These are phyloP conservation scores for Gorsachius magnificus DNA, from an alignment of 2,797 vertebrate genomes.

Conservation along the genomic window DNA sequence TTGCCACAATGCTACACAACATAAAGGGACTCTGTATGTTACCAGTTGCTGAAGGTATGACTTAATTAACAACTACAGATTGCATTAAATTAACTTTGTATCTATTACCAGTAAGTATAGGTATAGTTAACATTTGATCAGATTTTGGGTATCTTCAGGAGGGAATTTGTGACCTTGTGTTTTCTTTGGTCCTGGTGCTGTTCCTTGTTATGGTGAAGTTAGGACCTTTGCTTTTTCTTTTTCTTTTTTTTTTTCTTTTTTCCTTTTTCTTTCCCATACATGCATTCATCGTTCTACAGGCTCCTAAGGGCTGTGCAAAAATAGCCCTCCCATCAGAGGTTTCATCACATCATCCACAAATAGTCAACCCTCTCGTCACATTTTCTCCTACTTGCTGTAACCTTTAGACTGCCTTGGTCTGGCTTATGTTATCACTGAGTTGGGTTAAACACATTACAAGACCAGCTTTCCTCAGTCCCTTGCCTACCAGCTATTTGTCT, in stretches of 20 bases:
- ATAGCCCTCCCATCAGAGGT: not conserved
- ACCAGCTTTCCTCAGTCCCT: not conserved
- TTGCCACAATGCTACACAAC: not conserved
- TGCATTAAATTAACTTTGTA: not conserved
- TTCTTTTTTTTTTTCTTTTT: rapidly evolving
- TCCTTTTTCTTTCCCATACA: not conserved
- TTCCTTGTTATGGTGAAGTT: not conserved
- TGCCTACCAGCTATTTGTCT: not conserved
- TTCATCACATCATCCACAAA: not conserved
- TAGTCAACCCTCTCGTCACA: not conserved
- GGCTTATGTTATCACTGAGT: not conserved
- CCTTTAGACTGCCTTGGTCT: not conserved
- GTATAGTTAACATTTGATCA: not conserved
- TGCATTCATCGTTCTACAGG: not conserved
- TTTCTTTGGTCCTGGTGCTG: not conserved
- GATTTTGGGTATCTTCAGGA: not conserved
- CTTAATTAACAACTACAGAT: not conserved
- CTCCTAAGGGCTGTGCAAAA: not conserved
- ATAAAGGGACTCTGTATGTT: not conserved
- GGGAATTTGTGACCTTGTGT: not conserved
- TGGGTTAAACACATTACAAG: not conserved
- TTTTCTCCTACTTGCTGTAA: not conserved
- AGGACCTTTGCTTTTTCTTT: not conserved
- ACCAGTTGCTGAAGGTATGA: not conserved
- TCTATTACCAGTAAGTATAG: not conserved